Evolutionary conservation across 2,113 vertebrate genomes (phyloP).

Genomic region (Limnothrissa miodon): DNA sequence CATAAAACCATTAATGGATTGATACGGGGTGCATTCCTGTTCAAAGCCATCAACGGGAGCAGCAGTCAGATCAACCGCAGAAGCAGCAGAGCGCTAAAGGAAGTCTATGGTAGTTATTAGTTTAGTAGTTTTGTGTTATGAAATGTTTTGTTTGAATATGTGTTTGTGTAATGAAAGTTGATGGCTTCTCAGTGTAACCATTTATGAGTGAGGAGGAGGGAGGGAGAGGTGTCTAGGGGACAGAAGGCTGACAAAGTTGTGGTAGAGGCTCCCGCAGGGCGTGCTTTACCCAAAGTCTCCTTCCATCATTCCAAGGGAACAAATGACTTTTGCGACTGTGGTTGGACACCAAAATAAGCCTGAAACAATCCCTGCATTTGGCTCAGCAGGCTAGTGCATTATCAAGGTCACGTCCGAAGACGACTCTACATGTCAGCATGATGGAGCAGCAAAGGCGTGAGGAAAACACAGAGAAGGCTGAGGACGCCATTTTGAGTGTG

Average conservation of each 20-base stretch:
- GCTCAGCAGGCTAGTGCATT: background rate
- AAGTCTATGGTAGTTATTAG: background rate
- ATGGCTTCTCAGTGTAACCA: background rate
- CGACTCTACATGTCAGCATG: constrained; percentile 56
- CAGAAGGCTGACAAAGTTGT: background rate
- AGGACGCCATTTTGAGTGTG: constrained; percentile 52
- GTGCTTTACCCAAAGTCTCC: constrained; percentile 52
- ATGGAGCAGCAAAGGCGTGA: constrained; percentile 42
- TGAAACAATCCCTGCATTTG: background rate
- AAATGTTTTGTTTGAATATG: too few relatives aligned
- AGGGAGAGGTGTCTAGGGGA: background rate
- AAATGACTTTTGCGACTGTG: constrained; percentile 54
- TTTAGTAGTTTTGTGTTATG: too few relatives aligned
- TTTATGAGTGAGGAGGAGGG: background rate
- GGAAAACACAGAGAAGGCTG: constrained; percentile 37
- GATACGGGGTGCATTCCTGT: background rate
- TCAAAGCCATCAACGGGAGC: background rate
- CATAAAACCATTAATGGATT: background rate
- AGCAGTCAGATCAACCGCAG: background rate
- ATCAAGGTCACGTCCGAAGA: constrained; percentile 48
- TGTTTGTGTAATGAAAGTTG: background rate
- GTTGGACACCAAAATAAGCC: constrained; percentile 36
- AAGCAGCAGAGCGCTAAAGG: background rate
- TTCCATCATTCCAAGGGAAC: constrained; percentile 40
- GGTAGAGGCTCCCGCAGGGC: constrained; percentile 51